Evolutionary conservation across 2,797 vertebrate genomes (phyloP), one percentile per base, ranked within the genome.

Genomic region (Morus bassanus): DNA sequence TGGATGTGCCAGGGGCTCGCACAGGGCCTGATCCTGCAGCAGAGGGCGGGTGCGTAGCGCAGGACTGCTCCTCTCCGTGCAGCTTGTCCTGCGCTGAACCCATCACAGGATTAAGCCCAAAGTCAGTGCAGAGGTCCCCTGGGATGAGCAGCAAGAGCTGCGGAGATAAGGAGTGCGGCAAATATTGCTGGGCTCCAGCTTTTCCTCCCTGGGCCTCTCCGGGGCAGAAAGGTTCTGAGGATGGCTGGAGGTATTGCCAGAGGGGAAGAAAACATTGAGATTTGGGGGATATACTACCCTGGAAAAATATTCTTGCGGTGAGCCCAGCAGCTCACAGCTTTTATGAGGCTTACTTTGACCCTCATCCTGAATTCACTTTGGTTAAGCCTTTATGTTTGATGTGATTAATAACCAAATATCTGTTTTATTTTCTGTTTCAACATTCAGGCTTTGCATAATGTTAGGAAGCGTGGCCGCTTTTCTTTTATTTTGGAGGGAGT

Each of bases 271-370:
- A 76, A 12, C 19, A 8, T 5, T 1, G 2, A 22, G 31, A 21
- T 33, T 4, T 56, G 1, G 45, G 63, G 27, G 11, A 3, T 2
- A 7, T 78, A 54, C 22, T 5, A 5, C 37, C 22, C 30, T 13
- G 7, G 51, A 76, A 18, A 37, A 4, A n/a, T 0, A 10, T 2
- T 25, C 30, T 31, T 0, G 0, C 0, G 0, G 28, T 9, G 77
- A 83, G 19, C 69, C 41, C n/a, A 0, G 35, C 53, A 5, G 12
- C 23, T 77, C 72, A 3, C 9, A 0, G 5, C 41, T 78, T 15
- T 28, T 22, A 13, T 6, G 25, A 0, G 46, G 39, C 5, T 0
- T 4, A 1, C 45, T 4, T 23, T 35, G 28, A 45, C 21, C 54
- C 64, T 53, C 19, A 1, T 8, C 73, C 76, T 14, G 1, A 27